phyloP scores from a whole-genome alignment of 2,888 invertebrate genomes.

The Trachelus troglodyta region DNA sequence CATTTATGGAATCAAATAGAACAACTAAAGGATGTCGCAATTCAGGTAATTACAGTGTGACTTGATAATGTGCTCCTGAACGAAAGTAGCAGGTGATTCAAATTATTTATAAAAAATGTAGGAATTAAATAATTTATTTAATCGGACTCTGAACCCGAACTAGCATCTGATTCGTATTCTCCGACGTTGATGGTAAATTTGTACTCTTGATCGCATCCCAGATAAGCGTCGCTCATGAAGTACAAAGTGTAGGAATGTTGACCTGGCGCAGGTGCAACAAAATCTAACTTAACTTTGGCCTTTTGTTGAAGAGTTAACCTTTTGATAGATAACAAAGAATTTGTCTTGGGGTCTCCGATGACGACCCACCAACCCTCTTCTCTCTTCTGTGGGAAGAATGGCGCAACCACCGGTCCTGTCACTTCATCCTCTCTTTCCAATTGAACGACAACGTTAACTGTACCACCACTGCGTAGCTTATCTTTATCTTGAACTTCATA shows the following conservation, averaged over 20 bases:
- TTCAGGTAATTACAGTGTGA: neutral
- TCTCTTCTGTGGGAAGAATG: slow-evolving; percentile 95
- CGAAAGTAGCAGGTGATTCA: neutral
- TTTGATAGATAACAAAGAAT: slow-evolving; percentile 96
- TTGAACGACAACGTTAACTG: slow-evolving; percentile 90
- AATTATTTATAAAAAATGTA: neutral
- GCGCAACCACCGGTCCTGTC: slow-evolving; percentile 96
- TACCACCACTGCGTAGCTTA: slow-evolving; percentile 78
- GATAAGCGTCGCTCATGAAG: slow-evolving; percentile 99
- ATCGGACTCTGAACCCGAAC: slow-evolving; percentile 69
- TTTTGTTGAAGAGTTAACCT: slow-evolving; percentile 93
- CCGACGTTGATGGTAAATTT: slow-evolving; percentile 88
- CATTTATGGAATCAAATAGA: neutral
- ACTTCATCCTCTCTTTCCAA: slow-evolving; percentile 97
- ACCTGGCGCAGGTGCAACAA: slow-evolving; percentile 91
- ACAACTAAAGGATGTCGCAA: neutral
- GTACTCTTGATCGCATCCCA: slow-evolving; percentile 99
- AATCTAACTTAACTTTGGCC: slow-evolving; percentile 89
- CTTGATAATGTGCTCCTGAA: neutral
- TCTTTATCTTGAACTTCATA: slow-evolving; percentile 91
- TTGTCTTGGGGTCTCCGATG: slow-evolving; percentile 94
- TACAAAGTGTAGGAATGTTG: slow-evolving; percentile 93
- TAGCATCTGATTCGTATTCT: slow-evolving; percentile 77
- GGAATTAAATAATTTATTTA: slow-evolving; percentile 49
- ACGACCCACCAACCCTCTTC: slow-evolving; percentile 99